Evolutionary conservation across 2,797 vertebrate genomes (phyloP), one percentile per base, ranked within the genome.

Genomic region (Nannoperca obscura): DNA sequence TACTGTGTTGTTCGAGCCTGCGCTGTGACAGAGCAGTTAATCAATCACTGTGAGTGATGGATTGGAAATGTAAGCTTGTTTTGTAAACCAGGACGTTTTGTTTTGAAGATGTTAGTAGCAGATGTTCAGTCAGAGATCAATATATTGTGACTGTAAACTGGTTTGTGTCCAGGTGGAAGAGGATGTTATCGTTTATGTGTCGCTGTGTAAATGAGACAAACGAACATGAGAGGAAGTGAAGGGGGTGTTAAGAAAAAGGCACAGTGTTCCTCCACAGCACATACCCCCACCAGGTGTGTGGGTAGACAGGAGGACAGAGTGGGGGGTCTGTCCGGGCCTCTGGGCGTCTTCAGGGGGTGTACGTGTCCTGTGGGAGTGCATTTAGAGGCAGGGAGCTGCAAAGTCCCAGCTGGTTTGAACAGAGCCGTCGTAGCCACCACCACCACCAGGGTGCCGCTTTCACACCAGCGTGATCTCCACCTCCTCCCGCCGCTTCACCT

Each of bases 401-500:
- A 20, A 73, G 63, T 84, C 78, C 50, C 14, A 32, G 82, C 38
- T 47, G 81, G 74, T 78, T 72, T 42, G 4, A 69, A 38, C 65
- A 38, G 71, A 78, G n/a, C 12, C 6, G 27, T 8, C 15, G 32
- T 22, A 20, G 12, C 17, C 65, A 20, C 49, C 69, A 42, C 49
- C 69, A 42, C 60, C 77, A 19, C 72, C 74, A 65, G 75, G 77
- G 62, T 32, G 59, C 30, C 7, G 12, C 42, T 54, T 22, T 96
- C 94, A 99, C 91, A 99, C 98, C 93, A 99, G 95, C 0, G 98
- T 99, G 88, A 99, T 98, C 86, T 99, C 98, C 89, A 99, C 98
- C 20, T 99, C 98, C 86, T 99, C 98, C 0, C 96, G 93, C 91
- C 97, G 97, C 94, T 99, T 98, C 86, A 96, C 73, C 6, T 97